These are phyloP conservation scores for Myotis planiceps DNA, from an alignment of 2,797 vertebrate species.

Conservation along the genomic window DNA sequence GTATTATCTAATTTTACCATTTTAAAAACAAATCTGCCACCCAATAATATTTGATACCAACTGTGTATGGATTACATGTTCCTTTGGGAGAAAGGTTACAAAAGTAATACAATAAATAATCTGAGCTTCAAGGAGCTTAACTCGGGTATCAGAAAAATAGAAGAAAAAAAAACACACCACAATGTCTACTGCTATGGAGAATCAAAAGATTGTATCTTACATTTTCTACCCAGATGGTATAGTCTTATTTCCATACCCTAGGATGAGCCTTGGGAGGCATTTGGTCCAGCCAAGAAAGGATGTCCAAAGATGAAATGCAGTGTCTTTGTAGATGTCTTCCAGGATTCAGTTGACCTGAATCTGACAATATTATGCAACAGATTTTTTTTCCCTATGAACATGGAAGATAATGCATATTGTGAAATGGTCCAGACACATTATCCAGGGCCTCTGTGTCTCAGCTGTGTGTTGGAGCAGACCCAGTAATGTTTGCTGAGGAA, in stretches of 20 bases:
- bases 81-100: constrained; percentile 51
- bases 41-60: constrained; percentile 54
- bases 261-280: background rate
- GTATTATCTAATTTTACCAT: constrained; percentile 67
- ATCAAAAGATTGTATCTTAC: background rate
- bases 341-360: background rate
- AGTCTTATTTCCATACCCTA: background rate
- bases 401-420: background rate
- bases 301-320: background rate
- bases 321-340: background rate
- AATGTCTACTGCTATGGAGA: background rate
- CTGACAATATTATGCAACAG: background rate
- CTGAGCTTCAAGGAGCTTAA: background rate
- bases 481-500: background rate
- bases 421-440: background rate
- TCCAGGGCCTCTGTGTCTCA: background rate
- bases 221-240: background rate
- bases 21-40: constrained; percentile 67
- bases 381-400: background rate
- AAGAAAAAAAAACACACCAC: background rate
- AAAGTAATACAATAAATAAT: constrained; percentile 46
- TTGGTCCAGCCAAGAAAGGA: background rate
- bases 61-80: constrained; percentile 44
- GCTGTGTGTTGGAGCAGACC: background rate
- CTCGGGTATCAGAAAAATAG: background rate